Conservation (phyloP, 2,797 vertebrate species). For the Pempheris klunzingeri region DNA sequence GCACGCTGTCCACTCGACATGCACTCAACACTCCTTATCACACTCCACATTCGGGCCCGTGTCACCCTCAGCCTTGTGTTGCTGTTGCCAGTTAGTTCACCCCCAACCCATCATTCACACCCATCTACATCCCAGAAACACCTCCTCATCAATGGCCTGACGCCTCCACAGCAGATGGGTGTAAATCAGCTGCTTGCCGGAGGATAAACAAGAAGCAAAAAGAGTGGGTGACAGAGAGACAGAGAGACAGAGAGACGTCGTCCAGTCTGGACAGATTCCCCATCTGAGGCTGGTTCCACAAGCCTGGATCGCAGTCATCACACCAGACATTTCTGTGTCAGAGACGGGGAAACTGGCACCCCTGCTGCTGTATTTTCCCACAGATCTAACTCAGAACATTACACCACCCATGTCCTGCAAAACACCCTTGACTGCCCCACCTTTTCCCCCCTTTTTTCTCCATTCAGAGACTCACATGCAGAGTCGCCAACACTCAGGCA, state of each 20-base stretch:
- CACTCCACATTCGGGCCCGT: conserved; percentile 44
- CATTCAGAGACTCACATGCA: conserved; percentile 24
- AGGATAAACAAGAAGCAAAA: conserved; percentile 13
- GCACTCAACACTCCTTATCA: conserved; percentile 60
- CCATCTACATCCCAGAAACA: conserved; percentile 53
- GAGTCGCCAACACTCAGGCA: conserved; percentile 30
- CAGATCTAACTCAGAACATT: conserved; percentile 67
- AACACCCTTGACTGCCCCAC: conserved; percentile 47
- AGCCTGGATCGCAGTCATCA: conserved; percentile 32
- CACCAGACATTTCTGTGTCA: conserved; percentile 7
- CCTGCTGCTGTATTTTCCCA: conserved; percentile 53
- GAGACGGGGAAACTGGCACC: conserved; percentile 29
- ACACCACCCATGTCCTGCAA: conserved; percentile 59
- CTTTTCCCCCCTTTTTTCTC: conserved; percentile 43
- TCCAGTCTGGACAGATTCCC: conserved; percentile 33
- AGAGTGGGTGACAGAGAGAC: conserved; percentile 22
- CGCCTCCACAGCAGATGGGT: conserved; percentile 47
- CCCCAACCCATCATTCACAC: conserved; percentile 58
- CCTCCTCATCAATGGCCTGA: conserved; percentile 47
- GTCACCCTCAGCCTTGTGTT: conserved; percentile 27
- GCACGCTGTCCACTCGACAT: conserved; percentile 67
- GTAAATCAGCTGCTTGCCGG: conserved; percentile 33
- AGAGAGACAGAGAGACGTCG: conserved; percentile 43
- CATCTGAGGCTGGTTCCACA: conserved; percentile 30
- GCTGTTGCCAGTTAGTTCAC: conserved; percentile 35